Evolutionary conservation across 2,113 vertebrate genomes (phyloP).

Genomic region (Budorcas taxicolor): DNA sequence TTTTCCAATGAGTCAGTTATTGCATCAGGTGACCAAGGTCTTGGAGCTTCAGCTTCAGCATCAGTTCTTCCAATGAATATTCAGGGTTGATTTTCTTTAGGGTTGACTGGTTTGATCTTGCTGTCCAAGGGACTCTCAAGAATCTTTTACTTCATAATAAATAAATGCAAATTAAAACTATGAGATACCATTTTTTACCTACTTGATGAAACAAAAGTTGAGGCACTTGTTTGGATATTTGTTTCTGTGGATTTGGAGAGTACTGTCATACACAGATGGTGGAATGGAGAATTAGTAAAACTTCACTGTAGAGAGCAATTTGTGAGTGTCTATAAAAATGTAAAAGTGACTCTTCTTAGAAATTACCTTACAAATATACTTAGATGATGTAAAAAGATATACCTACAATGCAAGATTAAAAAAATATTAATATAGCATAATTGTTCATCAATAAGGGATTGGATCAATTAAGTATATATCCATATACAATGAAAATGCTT

Average conservation of each 20-base stretch:
- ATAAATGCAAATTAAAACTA: conserved; percentile 23
- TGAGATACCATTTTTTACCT: neutral
- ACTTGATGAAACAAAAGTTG: neutral
- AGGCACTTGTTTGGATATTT: neutral
- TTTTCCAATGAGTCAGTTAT: neutral
- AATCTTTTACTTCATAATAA: neutral
- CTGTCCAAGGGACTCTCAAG: neutral
- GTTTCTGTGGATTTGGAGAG: neutral
- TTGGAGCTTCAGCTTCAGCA: neutral
- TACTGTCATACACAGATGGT: neutral
- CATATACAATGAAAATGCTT: neutral
- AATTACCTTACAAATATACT: neutral
- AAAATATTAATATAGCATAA: neutral
- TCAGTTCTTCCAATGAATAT: neutral
- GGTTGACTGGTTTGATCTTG: neutral
- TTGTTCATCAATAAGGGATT: neutral
- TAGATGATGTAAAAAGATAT: neutral
- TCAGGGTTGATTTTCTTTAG: neutral
- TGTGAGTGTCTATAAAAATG: neutral
- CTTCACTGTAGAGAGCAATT: neutral
- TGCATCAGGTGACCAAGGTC: neutral
- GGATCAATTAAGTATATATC: neutral
- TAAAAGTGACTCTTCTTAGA: neutral
- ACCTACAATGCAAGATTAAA: neutral
- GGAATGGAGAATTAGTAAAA: neutral